Evolutionary conservation across 2,797 vertebrate species (phyloP).

Genomic region (Propithecus perrieri): DNA sequence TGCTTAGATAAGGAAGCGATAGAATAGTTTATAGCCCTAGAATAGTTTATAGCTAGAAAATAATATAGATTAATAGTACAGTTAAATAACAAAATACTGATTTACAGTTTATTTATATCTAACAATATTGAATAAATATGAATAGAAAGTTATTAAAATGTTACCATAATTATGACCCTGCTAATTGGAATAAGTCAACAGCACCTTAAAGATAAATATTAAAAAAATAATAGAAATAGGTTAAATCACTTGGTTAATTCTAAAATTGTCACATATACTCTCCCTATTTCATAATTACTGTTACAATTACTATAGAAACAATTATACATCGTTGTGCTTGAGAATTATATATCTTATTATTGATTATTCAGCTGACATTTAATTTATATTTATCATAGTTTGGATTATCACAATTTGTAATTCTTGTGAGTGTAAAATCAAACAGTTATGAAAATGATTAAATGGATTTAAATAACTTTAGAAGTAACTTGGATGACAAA

Average conservation of each 20-base stretch:
- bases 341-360: neutral
- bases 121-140: neutral
- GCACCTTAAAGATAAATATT: neutral
- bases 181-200: neutral
- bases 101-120: neutral
- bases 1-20: neutral
- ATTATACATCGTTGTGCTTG: neutral
- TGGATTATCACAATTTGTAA: neutral
- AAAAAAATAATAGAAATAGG: neutral
- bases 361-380: neutral
- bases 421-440: neutral
- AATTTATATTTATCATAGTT: neutral
- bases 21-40: neutral
- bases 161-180: neutral
- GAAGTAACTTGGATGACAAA: neutral
- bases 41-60: neutral
- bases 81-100: neutral
- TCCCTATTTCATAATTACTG: neutral
- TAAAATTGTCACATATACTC: neutral
- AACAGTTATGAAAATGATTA: neutral
- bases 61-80: neutral
- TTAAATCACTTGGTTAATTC: neutral
- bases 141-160: neutral
- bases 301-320: neutral
- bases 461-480: neutral